phyloP scores from a whole-genome alignment of 2,797 vertebrate genomes.

The Brachyalestes nurse region DNA sequence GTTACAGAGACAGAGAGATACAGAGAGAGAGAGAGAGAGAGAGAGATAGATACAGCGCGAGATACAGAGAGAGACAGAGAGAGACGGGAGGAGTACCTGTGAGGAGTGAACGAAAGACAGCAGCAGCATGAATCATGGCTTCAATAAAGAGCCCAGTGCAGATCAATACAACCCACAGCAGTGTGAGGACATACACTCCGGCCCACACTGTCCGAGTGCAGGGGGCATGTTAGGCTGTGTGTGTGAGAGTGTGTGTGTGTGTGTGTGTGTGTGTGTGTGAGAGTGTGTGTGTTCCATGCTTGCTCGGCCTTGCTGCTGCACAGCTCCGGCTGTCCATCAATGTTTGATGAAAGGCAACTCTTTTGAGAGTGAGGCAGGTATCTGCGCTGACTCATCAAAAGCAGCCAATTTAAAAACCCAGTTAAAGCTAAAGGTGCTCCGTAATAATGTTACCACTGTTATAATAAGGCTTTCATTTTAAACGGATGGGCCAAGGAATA shows the following conservation, averaged over 20 bases:
- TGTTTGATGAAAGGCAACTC: slow-evolving; percentile 54
- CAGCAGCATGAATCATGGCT: slow-evolving; percentile 60
- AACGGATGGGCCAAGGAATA: background rate
- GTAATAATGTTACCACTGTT: slow-evolving; percentile 4
- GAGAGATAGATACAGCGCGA: slow-evolving; percentile 59
- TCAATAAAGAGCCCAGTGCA: slow-evolving; percentile 77
- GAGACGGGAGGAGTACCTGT: slow-evolving; percentile 32
- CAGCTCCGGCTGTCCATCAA: slow-evolving; percentile 55
- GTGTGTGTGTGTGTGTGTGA: slow-evolving; percentile 44
- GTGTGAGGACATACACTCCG: slow-evolving; percentile 47
- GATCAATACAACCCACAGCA: slow-evolving; percentile 60
- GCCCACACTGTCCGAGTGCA: slow-evolving; percentile 69
- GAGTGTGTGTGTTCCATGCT: background rate
- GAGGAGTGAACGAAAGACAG: slow-evolving; percentile 66
- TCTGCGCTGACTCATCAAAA: slow-evolving; percentile 50
- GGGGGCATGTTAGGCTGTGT: slow-evolving; percentile 48
- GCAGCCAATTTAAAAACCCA: slow-evolving; percentile 34
- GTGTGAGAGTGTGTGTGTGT: slow-evolving; percentile 52
- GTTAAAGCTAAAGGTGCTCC: slow-evolving; percentile 2
- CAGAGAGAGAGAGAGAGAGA: slow-evolving; percentile 58
- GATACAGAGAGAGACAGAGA: too few species aligned
- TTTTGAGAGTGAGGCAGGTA: slow-evolving; percentile 52
- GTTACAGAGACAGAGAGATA: slow-evolving; percentile 66
- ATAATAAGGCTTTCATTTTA: slow-evolving; percentile 3
- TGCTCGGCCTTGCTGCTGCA: slow-evolving; percentile 48